phyloP scores from a whole-genome alignment of 2,888 invertebrate species.

The Netelia melanura region DNA sequence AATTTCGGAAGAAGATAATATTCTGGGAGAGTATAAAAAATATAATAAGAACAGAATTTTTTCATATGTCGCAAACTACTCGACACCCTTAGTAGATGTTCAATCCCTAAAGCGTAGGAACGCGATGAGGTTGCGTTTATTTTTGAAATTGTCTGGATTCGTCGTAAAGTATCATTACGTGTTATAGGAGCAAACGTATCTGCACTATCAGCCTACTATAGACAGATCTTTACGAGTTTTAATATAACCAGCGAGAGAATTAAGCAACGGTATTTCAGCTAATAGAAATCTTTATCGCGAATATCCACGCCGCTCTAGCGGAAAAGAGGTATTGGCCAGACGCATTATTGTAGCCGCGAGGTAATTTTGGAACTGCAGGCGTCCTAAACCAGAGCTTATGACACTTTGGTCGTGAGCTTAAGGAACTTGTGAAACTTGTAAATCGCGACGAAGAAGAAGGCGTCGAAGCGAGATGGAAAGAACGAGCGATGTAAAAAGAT shows the following conservation, averaged over 20 bases:
- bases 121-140: too few relatives aligned
- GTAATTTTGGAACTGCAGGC: slow-evolving; percentile 79
- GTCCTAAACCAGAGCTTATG: slow-evolving; percentile 77
- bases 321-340: slow-evolving; percentile 57
- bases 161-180: too few relatives aligned
- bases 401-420: slow-evolving; percentile 68
- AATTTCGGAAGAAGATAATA: too few relatives aligned
- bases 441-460: slow-evolving; percentile 35
- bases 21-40: too few relatives aligned
- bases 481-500: slow-evolving; percentile 17
- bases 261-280: slow-evolving; percentile 19
- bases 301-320: slow-evolving; percentile 40
- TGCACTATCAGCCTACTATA: background rate
- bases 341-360: slow-evolving; percentile 58
- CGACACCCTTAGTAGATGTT: too few relatives aligned
- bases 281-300: slow-evolving; percentile 54
- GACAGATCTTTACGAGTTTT: slow-evolving; percentile 39
- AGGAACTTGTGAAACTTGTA: slow-evolving; percentile 29
- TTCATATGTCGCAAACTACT: too few relatives aligned
- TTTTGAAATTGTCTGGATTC: too few relatives aligned
- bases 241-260: slow-evolving; percentile 49
- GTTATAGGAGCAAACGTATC: too few relatives aligned
- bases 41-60: too few relatives aligned
- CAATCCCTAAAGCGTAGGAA: too few relatives aligned
- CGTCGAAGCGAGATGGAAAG: slow-evolving; percentile 64